Evolutionary conservation across 92 coral and sea anemone species (phyloP), one percentile per base, ranked within the genome.

Genomic region (Heteractis magnifica): DNA sequence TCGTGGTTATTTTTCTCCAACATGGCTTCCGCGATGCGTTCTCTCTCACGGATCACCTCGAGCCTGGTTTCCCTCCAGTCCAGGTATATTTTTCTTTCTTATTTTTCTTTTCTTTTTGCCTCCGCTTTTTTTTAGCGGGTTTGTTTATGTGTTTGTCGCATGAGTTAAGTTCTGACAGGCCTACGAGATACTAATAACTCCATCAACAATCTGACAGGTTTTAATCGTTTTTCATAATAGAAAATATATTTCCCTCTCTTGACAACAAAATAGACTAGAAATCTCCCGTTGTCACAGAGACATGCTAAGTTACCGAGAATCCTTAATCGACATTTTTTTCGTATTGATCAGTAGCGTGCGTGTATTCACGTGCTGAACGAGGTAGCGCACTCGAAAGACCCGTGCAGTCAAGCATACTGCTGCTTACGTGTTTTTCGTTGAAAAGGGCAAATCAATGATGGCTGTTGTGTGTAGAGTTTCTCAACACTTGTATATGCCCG

Each of bases 31-130:
- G 51, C 18, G 94, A 87, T 78, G 88, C 82, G 52, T 96, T 96
- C 80, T 84, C 95, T 51, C 81, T 96, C 44, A 95, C 99, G 19
- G 92, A 90, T 6, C 87, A 88, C 21, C 49, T 94, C 51, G 94
- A 92, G 11, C 89, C 95, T 13, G 99, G 98, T 6, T 49, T 96
- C 19, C 99, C 99, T 13, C 94, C 94, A 6, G 73, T 96, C 51
- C 85, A 94, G 99, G 99, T 96, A 88, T 9, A 75, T 11, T 12
- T 7, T 21, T 78, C 14, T 85, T 78, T n/a, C 51, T 77, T 9
- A 15, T 19, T 20, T 74, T 12, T 52, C 56, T 19, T n/a, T 53
- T 51, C 23, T 75, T 83, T 55, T 68, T n/a, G 8, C 73, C 49
- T 12, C 73, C 73, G 50, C 73, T 68, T 4, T 68, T 68, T 23